These are phyloP conservation scores for Cynodonichthys magdalenae DNA, from an alignment of 2,797 vertebrate species.

Conservation along the genomic window DNA sequence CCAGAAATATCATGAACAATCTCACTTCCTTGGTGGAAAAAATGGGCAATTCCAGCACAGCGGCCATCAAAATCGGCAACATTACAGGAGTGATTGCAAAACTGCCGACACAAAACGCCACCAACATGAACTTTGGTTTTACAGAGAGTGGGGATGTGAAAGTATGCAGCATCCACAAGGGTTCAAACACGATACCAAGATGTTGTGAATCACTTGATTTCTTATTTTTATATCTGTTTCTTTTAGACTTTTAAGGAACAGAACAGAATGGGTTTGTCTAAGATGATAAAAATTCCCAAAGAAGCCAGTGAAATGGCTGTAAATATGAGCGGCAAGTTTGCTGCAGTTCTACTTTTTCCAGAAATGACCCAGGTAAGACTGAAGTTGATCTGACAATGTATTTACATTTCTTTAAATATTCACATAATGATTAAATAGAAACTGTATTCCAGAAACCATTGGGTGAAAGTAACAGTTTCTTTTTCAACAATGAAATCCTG, in stretches of 20 bases:
- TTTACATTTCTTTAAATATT: background rate
- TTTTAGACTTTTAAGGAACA: background rate
- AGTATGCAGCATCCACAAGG: slow-evolving; percentile 24
- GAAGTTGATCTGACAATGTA: background rate
- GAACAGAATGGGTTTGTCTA: fast-evolving
- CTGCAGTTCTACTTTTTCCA: slow-evolving; percentile 38
- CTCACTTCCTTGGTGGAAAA: fast-evolving
- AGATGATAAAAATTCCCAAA: slow-evolving; percentile 19
- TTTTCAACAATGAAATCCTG: slow-evolving; percentile 29
- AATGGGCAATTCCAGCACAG: slow-evolving; percentile 9
- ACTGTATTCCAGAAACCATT: slow-evolving; percentile 11
- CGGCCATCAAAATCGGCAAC: background rate
- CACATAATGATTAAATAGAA: background rate
- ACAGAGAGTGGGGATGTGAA: fast-evolving
- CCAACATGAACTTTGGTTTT: slow-evolving; percentile 7
- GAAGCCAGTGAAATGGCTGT: slow-evolving; percentile 28
- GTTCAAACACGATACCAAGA: background rate
- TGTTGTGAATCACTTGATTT: background rate
- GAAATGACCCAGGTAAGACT: slow-evolving; percentile 25
- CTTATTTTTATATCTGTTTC: background rate
- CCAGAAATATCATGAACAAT: slow-evolving; percentile 25
- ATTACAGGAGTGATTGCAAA: slow-evolving; percentile 37
- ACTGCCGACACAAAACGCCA: background rate
- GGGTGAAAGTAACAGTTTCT: background rate
- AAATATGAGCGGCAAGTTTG: slow-evolving; percentile 9